Percentiles rank a stretch among this genome's conserved stretches.
Conservation (phyloP, 2,113 vertebrate genomes). For the Gadus macrocephalus region DNA sequence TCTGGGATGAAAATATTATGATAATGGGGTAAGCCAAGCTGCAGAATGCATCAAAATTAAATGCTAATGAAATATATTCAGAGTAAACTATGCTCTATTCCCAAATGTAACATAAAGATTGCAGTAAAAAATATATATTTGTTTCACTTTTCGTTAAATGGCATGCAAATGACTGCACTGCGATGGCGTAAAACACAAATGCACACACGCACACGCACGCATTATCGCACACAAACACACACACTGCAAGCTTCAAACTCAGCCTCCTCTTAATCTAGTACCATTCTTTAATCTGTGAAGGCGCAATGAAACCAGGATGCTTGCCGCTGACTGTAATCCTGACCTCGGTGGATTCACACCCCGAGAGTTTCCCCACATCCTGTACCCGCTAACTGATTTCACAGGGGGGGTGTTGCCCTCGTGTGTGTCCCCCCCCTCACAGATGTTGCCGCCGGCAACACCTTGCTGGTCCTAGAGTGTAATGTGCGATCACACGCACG, state of each 20-base stretch:
- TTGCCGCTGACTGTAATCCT: conserved; percentile 11
- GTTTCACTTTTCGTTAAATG: conserved; percentile 5
- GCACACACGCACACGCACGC: conserved; percentile 6
- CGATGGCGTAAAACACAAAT: too few species aligned
- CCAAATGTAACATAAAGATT: conserved; percentile 6
- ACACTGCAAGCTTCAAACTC: not conserved
- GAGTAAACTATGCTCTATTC: conserved; percentile 17
- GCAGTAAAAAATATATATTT: conserved; percentile 5
- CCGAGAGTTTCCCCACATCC: not conserved
- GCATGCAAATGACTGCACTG: not conserved
- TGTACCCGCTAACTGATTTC: conserved; percentile 26
- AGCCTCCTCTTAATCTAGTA: too few species aligned
- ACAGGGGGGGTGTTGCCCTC: conserved; percentile 33
- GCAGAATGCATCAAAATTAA: conserved; percentile 27
- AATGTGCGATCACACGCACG: conserved; percentile 28
- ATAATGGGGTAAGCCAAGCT: conserved; percentile 45
- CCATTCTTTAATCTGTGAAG: too few species aligned
- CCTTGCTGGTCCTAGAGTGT: conserved; percentile 14
- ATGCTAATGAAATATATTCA: conserved; percentile 37
- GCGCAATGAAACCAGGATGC: conserved; percentile 3
- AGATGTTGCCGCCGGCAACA: conserved; percentile 42
- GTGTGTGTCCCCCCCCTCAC: conserved; percentile 40
- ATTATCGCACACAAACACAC: not conserved
- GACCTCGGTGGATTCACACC: conserved; percentile 13
- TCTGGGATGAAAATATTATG: conserved; percentile 56